A percentile compares a stretch with the other conserved stretches of the same genome.
phyloP scores from a whole-genome alignment of 1,140 invertebrate species.

The Spodoptera frugiperda region DNA sequence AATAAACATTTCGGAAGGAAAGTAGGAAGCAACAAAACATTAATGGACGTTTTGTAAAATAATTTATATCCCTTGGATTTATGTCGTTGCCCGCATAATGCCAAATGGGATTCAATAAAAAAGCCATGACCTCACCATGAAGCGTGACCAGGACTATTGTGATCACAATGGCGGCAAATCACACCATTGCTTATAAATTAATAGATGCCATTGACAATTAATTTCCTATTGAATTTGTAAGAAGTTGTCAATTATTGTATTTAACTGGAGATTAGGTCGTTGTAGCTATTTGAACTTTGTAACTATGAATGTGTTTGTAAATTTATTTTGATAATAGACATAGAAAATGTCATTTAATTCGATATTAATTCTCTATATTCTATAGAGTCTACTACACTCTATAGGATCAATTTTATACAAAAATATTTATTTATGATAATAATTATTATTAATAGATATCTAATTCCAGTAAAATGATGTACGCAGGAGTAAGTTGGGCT shows the following conservation, averaged over 20 bases:
- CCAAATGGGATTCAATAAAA: slow-evolving; percentile 70
- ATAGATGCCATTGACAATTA: slow-evolving; percentile 57
- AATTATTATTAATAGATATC: too few species aligned
- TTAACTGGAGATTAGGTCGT: slow-evolving; percentile 14
- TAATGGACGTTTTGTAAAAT: slow-evolving; percentile 7
- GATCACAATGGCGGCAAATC: slow-evolving; percentile 64
- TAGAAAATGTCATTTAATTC: too few species aligned
- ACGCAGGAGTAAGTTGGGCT: too few species aligned
- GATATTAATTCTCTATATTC: too few species aligned
- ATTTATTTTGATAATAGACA: neutral
- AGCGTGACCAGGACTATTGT: slow-evolving; percentile 64
- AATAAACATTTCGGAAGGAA: neutral
- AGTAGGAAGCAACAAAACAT: slow-evolving; percentile 13
- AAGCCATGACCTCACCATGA: slow-evolving; percentile 63
- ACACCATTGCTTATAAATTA: slow-evolving; percentile 66
- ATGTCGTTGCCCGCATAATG: slow-evolving; percentile 65
- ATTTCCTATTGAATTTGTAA: slow-evolving; percentile 42
- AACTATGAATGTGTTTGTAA: neutral
- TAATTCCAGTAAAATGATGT: too few species aligned
- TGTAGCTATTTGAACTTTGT: neutral
- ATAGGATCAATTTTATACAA: too few species aligned
- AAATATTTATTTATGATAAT: too few species aligned
- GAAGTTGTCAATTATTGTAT: slow-evolving; percentile 14
- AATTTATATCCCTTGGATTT: slow-evolving; percentile 36
- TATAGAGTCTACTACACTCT: too few species aligned